Conservation (phyloP, 2,797 vertebrate species). For the Sphaeramia orbicularis region DNA sequence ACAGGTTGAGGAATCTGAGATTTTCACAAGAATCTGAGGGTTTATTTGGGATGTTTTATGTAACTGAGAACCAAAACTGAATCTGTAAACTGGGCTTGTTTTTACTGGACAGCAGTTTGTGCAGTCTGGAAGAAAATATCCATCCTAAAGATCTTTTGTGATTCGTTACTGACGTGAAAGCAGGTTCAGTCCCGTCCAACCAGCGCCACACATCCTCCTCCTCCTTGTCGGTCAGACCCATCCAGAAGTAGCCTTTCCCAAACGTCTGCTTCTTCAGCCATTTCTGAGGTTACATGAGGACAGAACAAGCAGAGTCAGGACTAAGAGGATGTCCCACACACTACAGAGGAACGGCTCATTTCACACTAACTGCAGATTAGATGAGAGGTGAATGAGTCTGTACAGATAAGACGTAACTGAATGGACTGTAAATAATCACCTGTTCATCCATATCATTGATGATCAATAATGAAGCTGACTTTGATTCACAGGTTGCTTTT, state of each 20-base stretch:
- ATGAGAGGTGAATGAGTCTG: too few relatives aligned
- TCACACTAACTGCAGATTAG: neutral
- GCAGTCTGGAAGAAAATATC: neutral
- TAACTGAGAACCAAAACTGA: conserved; percentile 20
- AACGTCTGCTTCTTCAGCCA: conserved; percentile 90
- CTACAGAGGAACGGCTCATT: neutral
- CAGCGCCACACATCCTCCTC: conserved; percentile 92
- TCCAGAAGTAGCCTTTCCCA: conserved; percentile 93
- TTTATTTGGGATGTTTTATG: conserved; percentile 37
- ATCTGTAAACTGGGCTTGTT: conserved; percentile 1
- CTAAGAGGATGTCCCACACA: conserved; percentile 15
- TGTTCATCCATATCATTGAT: conserved; percentile 92
- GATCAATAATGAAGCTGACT: conserved; percentile 87
- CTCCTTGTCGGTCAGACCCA: conserved; percentile 91
- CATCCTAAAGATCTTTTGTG: neutral
- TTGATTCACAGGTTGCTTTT: conserved; percentile 87
- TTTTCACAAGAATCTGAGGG: conserved; percentile 9
- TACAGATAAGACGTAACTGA: neutral
- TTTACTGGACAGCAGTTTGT: conserved; percentile 21
- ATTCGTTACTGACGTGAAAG: conserved; percentile 88
- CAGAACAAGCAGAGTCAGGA: conserved; percentile 10
- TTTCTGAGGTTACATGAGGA: conserved; percentile 83
- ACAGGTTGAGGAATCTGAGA: conserved; percentile 16
- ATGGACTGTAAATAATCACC: conserved; percentile 71
- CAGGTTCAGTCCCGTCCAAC: conserved; percentile 89